These are phyloP conservation scores for Toxotes lorentzi DNA, from an alignment of 2,797 vertebrate species.

Conservation along the genomic window DNA sequence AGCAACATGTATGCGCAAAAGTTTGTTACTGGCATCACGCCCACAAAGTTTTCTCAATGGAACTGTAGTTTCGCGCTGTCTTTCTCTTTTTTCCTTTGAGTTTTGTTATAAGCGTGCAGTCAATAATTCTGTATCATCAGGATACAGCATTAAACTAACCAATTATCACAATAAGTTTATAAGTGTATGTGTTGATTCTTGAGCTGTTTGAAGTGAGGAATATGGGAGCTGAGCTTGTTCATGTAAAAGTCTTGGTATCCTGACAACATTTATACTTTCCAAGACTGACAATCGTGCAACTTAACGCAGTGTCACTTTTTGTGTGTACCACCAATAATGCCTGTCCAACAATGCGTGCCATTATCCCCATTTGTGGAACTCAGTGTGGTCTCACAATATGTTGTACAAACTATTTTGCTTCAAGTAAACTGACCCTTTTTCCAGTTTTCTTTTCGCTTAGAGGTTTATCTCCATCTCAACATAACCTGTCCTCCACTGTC, in stretches of 20 bases:
- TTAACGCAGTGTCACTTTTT: not conserved
- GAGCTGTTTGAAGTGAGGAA: not conserved
- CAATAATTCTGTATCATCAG: not conserved
- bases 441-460: too few relatives aligned
- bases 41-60: conserved; percentile 7
- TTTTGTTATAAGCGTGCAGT: conserved; percentile 12
- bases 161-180: not conserved
- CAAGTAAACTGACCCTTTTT: too few relatives aligned
- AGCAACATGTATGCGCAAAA: conserved; percentile 4
- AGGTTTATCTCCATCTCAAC: not conserved
- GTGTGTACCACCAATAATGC: too few relatives aligned
- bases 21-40: too few relatives aligned
- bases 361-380: too few relatives aligned
- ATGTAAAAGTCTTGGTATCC: too few relatives aligned
- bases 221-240: not conserved
- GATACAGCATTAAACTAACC: not conserved
- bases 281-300: not conserved
- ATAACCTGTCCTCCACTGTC: too few relatives aligned
- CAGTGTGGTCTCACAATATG: too few relatives aligned
- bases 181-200: not conserved
- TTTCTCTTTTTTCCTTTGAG: not conserved
- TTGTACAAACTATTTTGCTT: too few relatives aligned
- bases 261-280: too few relatives aligned
- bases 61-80: not conserved
- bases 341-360: too few relatives aligned